Evolutionary conservation across 2,888 invertebrate genomes (phyloP), one percentile per base, ranked within the genome.

Genomic region (Calameuta pallipes): DNA sequence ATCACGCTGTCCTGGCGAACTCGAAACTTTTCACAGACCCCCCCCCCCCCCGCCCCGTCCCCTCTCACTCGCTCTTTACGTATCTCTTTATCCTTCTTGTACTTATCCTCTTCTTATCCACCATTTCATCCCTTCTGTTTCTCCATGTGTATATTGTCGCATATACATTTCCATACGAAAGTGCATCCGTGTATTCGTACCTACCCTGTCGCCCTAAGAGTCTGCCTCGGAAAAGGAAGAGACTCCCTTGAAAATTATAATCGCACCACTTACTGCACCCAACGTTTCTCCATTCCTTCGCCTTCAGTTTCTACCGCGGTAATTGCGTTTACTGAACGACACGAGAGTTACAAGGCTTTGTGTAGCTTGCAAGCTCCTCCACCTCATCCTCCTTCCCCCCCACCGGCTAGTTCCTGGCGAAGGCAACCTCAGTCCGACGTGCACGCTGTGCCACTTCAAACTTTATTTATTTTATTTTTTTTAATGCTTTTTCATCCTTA

Each of bases 301-400:
- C 79, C 78, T 80, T 37, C 74, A 74, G 74, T 76, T 78, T 73
- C 76, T 75, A 75, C 75, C 74, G 76, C 74, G 82, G 82, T 88
- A 88, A 88, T 88, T 88, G 86, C 87, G 86, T 89, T 88, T 88
- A 86, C 84, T 80, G 80, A 83, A 81, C 82, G 84, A 84, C 84
- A 84, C 85, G 83, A 79, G 81, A 82, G 83, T 82, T 84, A 82
- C 83, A 82, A 79, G 81, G 74, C 82, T 86, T 86, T 84, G 82
- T 84, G 82, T 84, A 80, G 82, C 80, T 83, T 79, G 76, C 56
- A 31, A 70, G 36, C 76, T 75, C 41, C 75, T 73, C 34, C 69
- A 73, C 15, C 35, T 41, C 76, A 77, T 73, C 23, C 30, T 33
- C 76, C 75, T 37, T 68, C 6, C 35, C 73, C 33, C 36, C 68